Base-by-base conservation (phyloP, 1,140 invertebrate genomes). In the Drosophila sucinea region DNA sequence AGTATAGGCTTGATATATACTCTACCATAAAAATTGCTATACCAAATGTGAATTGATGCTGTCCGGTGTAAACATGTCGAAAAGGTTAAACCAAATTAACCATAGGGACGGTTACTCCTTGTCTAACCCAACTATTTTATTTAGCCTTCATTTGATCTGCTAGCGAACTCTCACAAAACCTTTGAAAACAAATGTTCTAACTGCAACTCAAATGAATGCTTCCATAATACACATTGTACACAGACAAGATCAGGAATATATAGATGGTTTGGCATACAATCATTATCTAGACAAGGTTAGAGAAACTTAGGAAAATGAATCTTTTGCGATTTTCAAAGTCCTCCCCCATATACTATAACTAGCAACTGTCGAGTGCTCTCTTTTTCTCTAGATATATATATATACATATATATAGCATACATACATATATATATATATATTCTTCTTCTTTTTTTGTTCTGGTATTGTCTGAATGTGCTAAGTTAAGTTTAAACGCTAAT, bases 401-500 rank as follows among this genome's bases (percentile, higher is more conserved):
- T 62, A 58, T 58, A 67, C 60, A 60, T 62, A 68, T 60, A 54
- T 60, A 60, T 47, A 71, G 27, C 47, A 38, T 66, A 66, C 25
- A 68, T 55, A 54, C 60, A 66, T 60, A 55, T 56, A 69, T 57
- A 51, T 70, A 57, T 58, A 58, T 57, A 11, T 32, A 33, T 69
- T 29, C 17, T 67, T 35, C 6, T 51, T 57, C 55, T 67, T 70
- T 7, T 69, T 67, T 56, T 51, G 30, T 63, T 40, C 51, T 78
- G 73, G 84, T 87, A 87, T 87, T 87, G 84, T 87, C 84, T 89
- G 83, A 89, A 83, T 89, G 83, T 89, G 84, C 83, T 89, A 84
- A 69, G 67, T 86, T 17, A 17, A 86, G 75, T 84, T 82, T 82
- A 70, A 87, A 87, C 57, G 62, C 80, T 84, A 87, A 77, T 70